phyloP scores from a whole-genome alignment of 2,888 invertebrate genomes.

The Cryptosula pallasiana region DNA sequence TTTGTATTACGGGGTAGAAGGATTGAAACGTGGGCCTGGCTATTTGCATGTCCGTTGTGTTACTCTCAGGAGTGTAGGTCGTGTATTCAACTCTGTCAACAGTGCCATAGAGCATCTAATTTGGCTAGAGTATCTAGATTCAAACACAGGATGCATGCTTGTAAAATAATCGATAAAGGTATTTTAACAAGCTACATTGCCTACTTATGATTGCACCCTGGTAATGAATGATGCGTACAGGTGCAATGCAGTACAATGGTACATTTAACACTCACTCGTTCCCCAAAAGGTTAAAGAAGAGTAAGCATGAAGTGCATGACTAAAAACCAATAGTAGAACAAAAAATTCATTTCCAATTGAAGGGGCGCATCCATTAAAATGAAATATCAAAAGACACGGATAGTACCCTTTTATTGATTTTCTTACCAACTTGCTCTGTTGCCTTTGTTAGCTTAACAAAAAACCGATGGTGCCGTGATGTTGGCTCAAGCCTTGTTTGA shows the following conservation, averaged over 20 bases:
- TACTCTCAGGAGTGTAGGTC: background rate
- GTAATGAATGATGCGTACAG: background rate
- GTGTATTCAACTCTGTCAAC: background rate
- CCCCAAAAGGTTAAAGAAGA: conserved; percentile 12
- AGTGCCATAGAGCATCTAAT: background rate
- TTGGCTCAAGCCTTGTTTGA: conserved; percentile 22
- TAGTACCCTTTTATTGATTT: conserved; percentile 24
- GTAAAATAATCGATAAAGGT: background rate
- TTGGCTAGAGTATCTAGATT: background rate
- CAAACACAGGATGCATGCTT: background rate
- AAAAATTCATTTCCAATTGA: conserved; percentile 23
- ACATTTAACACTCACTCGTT: conserved; percentile 18
- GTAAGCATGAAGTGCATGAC: conserved; percentile 8
- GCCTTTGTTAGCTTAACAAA: conserved; percentile 24
- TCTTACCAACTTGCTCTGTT: background rate
- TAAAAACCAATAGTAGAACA: background rate
- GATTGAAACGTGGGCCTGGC: background rate
- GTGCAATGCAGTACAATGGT: background rate
- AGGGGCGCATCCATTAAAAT: conserved; percentile 23
- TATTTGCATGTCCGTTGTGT: background rate
- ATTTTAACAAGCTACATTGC: conserved; percentile 18
- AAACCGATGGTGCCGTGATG: conserved; percentile 24
- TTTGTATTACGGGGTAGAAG: background rate
- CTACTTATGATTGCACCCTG: conserved; percentile 7
- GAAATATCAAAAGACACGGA: conserved; percentile 23